Percentiles rank a stretch among this genome's conserved stretches.
These are phyloP conservation scores for Scaptomyza graminum DNA, from an alignment of 1,140 invertebrate species.

Conservation along the genomic window DNA sequence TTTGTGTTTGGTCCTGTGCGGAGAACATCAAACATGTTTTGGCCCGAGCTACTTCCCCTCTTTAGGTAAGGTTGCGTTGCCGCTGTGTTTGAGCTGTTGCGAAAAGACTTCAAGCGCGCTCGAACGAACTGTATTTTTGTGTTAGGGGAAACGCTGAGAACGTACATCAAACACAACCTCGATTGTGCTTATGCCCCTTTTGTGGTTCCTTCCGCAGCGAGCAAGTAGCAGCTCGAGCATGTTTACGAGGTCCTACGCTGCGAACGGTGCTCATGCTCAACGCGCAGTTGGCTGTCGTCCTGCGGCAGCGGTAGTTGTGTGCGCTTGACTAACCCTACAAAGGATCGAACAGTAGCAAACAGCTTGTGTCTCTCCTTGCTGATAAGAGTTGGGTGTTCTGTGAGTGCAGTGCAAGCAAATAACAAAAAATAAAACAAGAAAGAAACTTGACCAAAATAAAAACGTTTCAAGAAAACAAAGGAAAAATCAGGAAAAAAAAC, in stretches of 20 bases:
- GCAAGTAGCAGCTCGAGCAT: slow-evolving; percentile 50
- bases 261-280: slow-evolving; percentile 33
- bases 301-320: slow-evolving; percentile 77
- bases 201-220: background rate
- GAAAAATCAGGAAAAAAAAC: background rate
- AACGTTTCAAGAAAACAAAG: background rate
- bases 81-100: slow-evolving; percentile 23
- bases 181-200: background rate
- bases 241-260: slow-evolving; percentile 23
- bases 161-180: background rate
- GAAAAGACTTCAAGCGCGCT: slow-evolving; percentile 53
- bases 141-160: background rate
- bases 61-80: background rate
- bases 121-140: background rate
- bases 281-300: slow-evolving; percentile 79
- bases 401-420: slow-evolving; percentile 33
- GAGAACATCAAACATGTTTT: background rate
- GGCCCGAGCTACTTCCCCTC: background rate
- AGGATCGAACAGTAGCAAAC: slow-evolving; percentile 25
- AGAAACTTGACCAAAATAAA: slow-evolving; percentile 31
- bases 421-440: slow-evolving; percentile 13
- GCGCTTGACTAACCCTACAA: slow-evolving; percentile 51
- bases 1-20: background rate
- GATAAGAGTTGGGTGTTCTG: slow-evolving; percentile 8
- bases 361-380: slow-evolving; percentile 3